phyloP scores from a whole-genome alignment of 2,888 invertebrate species.

The Nomada fabriciana region DNA sequence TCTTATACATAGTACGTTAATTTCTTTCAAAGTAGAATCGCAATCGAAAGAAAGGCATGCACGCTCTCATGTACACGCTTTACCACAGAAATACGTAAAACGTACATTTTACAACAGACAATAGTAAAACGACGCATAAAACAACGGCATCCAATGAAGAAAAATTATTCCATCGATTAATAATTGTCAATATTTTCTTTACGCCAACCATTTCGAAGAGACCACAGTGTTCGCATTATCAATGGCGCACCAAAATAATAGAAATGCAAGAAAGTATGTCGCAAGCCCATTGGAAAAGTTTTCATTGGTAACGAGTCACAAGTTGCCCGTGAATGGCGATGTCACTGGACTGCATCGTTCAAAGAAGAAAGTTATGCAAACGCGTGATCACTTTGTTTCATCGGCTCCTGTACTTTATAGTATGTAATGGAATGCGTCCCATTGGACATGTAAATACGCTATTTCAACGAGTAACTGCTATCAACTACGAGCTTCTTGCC shows the following conservation, averaged over 20 bases:
- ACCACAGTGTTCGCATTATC: neutral
- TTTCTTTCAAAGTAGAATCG: no score
- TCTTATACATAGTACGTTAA: no score
- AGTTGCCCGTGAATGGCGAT: constrained; percentile 22
- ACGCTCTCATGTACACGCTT: no score
- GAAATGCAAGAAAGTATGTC: constrained; percentile 33
- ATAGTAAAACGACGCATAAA: no score
- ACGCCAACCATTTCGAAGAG: no score
- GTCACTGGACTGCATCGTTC: constrained; percentile 37
- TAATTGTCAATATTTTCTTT: no score
- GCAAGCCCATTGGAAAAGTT: constrained; percentile 14
- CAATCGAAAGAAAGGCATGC: no score
- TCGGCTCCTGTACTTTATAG: neutral
- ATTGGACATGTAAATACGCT: neutral
- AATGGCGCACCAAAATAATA: neutral
- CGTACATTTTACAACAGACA: no score
- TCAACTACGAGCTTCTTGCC: neutral
- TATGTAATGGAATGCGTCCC: neutral
- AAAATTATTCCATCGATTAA: no score
- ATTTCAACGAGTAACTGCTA: neutral
- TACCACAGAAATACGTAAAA: no score
- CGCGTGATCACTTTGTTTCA: constrained; percentile 24
- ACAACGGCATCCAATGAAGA: no score
- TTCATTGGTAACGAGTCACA: constrained; percentile 3
- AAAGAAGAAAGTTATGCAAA: constrained; percentile 49